Evolutionary conservation across 2,888 invertebrate species (phyloP), one percentile per base, ranked within the genome.

Genomic region (Antheraea assamensis): DNA sequence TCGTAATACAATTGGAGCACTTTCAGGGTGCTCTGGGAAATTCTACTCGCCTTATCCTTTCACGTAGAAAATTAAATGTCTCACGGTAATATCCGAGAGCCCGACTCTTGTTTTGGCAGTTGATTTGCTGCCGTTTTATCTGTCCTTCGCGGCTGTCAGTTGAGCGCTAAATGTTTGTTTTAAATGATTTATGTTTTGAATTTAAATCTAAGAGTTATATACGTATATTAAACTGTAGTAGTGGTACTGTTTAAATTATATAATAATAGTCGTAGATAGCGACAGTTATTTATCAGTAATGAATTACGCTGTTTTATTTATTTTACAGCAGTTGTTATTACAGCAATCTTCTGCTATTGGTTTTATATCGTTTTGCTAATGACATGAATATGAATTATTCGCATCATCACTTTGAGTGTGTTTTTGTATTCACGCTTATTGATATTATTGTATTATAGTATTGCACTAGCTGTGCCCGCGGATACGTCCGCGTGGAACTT

Each of bases 21-120:
- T 79, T 83, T 79, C 87, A 87, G 89, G 90, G 89, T 87, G 87
- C 87, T 87, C 82, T 84, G 85, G 90, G 89, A 90, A 90, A 92
- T 90, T 89, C 90, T 86, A 84, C 87, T 88, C 85, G 90, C 90
- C 92, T 93, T 93, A 93, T 93, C 93, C 92, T 88, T 94, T 90
- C 94, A 93, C 93, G 94, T 94, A 93, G 94, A 94, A 94, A 94
- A 94, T 94, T 93, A 94, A 94, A 94, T 90, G 94, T 94, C 93
- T 92, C 89, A 85, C 87, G 86, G 92, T 90, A 90, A 92, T 92
- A 92, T 92, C 93, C 92, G 92, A 83, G 85, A 85, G 84, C 82
- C 85, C 82, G 84, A 81, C 84, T 86, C 85, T 92, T 92, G 86
- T 88, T 92, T 90, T 92, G 94, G 92, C 93, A 92, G 89, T 89